A percentile compares a stretch with the other conserved stretches of the same genome.
Conservation (phyloP, 2,797 vertebrate genomes). For the Atherinosoma microstoma region DNA sequence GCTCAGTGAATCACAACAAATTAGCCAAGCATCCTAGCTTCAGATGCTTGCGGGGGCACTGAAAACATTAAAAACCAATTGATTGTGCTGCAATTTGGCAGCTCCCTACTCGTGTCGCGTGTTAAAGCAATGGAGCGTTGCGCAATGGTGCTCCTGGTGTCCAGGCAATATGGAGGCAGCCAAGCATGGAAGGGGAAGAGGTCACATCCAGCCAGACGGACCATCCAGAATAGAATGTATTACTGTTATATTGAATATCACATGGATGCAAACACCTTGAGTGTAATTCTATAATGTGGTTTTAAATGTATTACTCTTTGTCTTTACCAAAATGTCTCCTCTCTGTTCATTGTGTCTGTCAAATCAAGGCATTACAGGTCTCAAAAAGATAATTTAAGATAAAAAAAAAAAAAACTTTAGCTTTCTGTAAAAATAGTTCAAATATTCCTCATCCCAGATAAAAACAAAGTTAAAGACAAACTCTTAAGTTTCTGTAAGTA, state of each 20-base stretch:
- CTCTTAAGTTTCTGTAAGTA: not conserved
- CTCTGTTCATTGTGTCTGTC: not conserved
- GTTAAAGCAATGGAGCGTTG: constrained; percentile 71
- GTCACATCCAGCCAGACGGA: constrained; percentile 36
- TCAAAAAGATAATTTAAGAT: too few relatives aligned
- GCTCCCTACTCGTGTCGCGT: constrained; percentile 42
- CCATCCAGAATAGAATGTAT: not conserved
- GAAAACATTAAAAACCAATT: constrained; percentile 76
- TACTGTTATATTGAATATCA: not conserved
- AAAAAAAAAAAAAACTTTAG: too few relatives aligned
- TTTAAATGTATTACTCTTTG: not conserved
- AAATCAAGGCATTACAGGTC: not conserved
- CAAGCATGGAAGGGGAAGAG: constrained; percentile 44
- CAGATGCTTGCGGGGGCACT: constrained; percentile 63
- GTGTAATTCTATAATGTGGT: not conserved
- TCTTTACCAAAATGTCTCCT: not conserved
- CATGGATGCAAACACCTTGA: not conserved
- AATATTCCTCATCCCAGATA: not conserved
- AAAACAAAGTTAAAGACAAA: not conserved
- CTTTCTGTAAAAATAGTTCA: not conserved
- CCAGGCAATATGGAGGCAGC: constrained; percentile 72
- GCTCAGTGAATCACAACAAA: constrained; percentile 72
- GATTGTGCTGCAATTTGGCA: constrained; percentile 75
- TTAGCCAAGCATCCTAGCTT: constrained; percentile 69
- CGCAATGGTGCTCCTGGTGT: constrained; percentile 48